Base-by-base conservation (phyloP, 2,797 vertebrate genomes). In the Pristis pectinata region DNA sequence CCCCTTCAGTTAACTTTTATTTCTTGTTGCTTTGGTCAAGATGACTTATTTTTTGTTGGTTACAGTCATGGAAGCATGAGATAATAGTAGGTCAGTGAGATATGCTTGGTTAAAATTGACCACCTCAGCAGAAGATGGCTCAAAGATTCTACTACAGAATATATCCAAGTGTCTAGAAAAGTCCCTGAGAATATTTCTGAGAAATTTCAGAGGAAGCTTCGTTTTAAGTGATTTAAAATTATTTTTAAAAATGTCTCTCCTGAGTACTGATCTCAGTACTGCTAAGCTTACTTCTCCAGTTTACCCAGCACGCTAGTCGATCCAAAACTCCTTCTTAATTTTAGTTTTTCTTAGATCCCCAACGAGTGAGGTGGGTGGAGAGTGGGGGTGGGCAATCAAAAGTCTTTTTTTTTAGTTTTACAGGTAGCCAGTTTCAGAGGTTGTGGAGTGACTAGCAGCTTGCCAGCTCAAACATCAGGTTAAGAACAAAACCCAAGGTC, bases 41-140 rank as follows among this genome's bases (percentile, higher is more conserved):
- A 34, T 44, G 27, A 67, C 72, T 70, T 74, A 4, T 49, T 37
- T 22, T 70, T 15, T 15, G 9, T 72, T 2, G 24, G 41, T 24
- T 74, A 53, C 34, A 15, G 37, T 93, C 34, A 34, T 53, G 70
- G 27, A 34, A 17, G 67, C 30, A 34, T 53, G 7, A 94, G 22
- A 94, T n/a, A 76, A 49, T 30, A 94, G 70, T 53, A 34, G 67
- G 70, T 74, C 5, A 74, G 70, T 94, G 92, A 92, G 92, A 56
- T 74, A 17, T 49, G 44, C 92, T 94, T n/a, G 92, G 92, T 5
- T 94, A 67, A 76, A 94, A 76, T 67, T 94, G 70, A 94, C 72
- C 49, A 11, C 93, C 92, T 93, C 64, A 93, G 44, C 27, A 49
- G 44, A 92, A 93, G 92, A 70, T 74, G 92, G 92, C 37, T 24